Evolutionary conservation across 2,113 vertebrate species (phyloP).

Genomic region (Casuarius casuarius): DNA sequence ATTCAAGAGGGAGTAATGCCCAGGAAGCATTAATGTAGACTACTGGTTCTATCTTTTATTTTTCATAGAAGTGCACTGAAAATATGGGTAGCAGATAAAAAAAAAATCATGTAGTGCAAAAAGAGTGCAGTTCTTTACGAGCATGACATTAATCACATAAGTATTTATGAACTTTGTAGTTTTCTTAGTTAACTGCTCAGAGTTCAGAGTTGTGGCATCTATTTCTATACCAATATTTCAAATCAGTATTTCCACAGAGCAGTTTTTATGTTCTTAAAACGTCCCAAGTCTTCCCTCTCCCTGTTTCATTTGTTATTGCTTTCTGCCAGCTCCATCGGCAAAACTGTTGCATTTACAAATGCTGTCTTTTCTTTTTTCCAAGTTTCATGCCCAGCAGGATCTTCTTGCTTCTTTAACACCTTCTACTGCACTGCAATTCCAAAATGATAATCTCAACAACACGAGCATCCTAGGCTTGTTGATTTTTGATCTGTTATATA

Average conservation of each 20-base stretch:
- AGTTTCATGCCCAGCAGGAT: background rate
- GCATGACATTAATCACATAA: background rate
- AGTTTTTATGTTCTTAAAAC: background rate
- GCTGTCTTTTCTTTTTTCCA: background rate
- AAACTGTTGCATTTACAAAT: background rate
- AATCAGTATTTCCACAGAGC: background rate
- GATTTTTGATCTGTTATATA: accelerated
- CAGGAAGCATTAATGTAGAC: background rate
- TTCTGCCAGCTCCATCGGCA: background rate
- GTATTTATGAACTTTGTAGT: background rate
- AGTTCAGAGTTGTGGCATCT: background rate
- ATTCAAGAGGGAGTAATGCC: background rate
- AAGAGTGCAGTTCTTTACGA: accelerated
- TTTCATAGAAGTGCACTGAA: background rate
- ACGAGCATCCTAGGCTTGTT: background rate
- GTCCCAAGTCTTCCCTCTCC: too few species aligned
- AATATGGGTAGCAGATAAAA: background rate
- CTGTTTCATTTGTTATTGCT: background rate
- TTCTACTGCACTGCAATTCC: background rate
- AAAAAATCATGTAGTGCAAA: background rate
- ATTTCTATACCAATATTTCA: background rate
- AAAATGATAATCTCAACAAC: background rate
- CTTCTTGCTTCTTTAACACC: background rate
- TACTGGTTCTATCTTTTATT: background rate
- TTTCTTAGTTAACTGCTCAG: background rate